These are phyloP conservation scores for Metallyticus violacea DNA, from an alignment of 2,888 invertebrate species.

Conservation along the genomic window DNA sequence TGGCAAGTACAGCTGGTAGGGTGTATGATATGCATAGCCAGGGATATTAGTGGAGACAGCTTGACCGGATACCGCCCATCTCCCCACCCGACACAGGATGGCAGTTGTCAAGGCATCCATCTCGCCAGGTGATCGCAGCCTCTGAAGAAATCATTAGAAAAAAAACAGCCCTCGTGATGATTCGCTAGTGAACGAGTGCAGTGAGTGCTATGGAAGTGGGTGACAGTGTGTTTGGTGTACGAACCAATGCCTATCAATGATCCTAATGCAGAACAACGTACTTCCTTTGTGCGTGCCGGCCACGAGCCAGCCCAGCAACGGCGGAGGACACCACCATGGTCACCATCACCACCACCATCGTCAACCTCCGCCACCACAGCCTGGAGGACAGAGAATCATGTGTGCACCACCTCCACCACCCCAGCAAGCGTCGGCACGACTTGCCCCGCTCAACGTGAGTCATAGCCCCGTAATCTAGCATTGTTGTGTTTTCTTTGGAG, in stretches of 20 bases:
- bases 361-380: neutral
- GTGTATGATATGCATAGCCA: neutral
- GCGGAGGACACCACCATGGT: conserved; percentile 5
- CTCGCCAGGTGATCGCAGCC: neutral
- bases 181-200: neutral
- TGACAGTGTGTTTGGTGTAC: neutral
- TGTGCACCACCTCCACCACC: conserved; percentile 23
- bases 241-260: conserved; percentile 24
- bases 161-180: neutral
- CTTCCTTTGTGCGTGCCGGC: conserved; percentile 4
- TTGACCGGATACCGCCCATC: neutral
- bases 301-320: neutral
- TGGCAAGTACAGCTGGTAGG: neutral
- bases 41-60: neutral
- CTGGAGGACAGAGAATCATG: conserved; percentile 15
- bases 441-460: conserved; percentile 32
- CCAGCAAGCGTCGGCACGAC: conserved; percentile 14
- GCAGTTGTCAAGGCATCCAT: neutral
- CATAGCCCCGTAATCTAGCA: neutral
- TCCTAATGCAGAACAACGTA: conserved; percentile 31
- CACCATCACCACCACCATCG: conserved; percentile 7
- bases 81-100: neutral
- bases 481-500: too few relatives aligned
- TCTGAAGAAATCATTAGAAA: neutral
- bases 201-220: neutral